Conservation (phyloP, 2,113 vertebrate species). For the Trematomus loennbergii region DNA sequence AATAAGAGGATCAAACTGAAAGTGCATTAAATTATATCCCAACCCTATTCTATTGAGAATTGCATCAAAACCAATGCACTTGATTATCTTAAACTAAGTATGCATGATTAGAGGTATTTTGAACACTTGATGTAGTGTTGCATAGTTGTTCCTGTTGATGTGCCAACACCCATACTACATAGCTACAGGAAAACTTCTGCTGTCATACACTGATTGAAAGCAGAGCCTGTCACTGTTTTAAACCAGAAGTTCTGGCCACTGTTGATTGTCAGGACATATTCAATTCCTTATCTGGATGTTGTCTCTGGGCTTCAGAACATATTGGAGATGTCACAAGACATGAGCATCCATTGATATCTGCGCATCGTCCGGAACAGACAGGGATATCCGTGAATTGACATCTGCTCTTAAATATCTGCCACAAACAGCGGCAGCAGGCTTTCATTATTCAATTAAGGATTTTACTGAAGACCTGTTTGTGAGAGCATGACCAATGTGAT, state of each 20-base stretch:
- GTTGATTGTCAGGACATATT: conserved; percentile 37
- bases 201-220: conserved; percentile 12
- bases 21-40: background rate
- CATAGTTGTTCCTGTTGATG: conserved; percentile 1
- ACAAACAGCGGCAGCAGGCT: conserved; percentile 43
- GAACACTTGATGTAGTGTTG: background rate
- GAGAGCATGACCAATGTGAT: conserved; percentile 36
- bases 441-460: conserved; percentile 59
- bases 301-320: conserved; percentile 49
- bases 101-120: background rate
- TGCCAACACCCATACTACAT: background rate
- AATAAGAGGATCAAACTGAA: background rate
- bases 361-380: conserved; percentile 50
- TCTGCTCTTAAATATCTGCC: conserved; percentile 56
- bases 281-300: conserved; percentile 48
- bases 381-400: conserved; percentile 60
- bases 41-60: too few species aligned
- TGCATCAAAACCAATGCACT: background rate
- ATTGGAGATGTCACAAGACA: conserved; percentile 70
- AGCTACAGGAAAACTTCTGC: conserved; percentile 14
- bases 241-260: conserved; percentile 8
- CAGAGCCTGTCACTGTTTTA: conserved; percentile 18
- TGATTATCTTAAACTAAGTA: background rate
- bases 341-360: conserved; percentile 52
- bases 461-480: conserved; percentile 31